Conservation (phyloP, 2,113 vertebrate species). For the Nothobranchius furzeri region DNA sequence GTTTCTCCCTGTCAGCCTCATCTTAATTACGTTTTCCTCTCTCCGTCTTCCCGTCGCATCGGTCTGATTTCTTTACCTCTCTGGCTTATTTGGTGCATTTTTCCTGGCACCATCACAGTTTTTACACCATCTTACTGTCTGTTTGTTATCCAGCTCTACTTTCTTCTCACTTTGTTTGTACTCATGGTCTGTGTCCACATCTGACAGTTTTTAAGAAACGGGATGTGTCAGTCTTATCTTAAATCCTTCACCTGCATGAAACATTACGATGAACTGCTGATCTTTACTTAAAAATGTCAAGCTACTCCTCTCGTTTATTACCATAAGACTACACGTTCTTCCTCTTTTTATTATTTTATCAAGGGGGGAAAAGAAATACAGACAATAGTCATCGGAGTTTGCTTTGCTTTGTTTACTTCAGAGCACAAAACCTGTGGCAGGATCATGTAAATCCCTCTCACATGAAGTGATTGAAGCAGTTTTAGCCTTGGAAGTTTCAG, state of each 20-base stretch:
- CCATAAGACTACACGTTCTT: too few relatives aligned
- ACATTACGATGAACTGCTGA: neutral
- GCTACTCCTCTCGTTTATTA: too few relatives aligned
- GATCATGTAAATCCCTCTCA: too few relatives aligned
- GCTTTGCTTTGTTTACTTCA: too few relatives aligned
- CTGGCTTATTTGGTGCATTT: slow-evolving; percentile 34
- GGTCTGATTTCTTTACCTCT: slow-evolving; percentile 25
- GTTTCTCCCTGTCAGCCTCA: slow-evolving; percentile 17
- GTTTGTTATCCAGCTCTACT: slow-evolving; percentile 21
- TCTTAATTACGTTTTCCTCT: slow-evolving; percentile 30
- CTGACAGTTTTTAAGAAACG: slow-evolving; percentile 13
- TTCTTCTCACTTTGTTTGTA: slow-evolving; percentile 27
- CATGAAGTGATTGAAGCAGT: too few relatives aligned
- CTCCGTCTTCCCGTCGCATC: slow-evolving; percentile 26
- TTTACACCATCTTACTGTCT: slow-evolving; percentile 38
- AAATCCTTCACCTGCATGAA: neutral
- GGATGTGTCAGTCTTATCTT: slow-evolving; percentile 17
- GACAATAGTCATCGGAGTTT: neutral
- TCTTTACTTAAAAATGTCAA: too few relatives aligned
- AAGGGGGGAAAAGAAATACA: neutral
- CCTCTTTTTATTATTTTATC: slow-evolving; percentile 27
- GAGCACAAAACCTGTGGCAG: too few relatives aligned
- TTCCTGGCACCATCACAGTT: slow-evolving; percentile 6
- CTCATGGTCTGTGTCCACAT: slow-evolving; percentile 22
- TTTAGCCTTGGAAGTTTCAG: too few relatives aligned